A percentile compares a stretch with the other conserved stretches of the same genome.
phyloP scores from a whole-genome alignment of 2,797 vertebrate species.

The Rhyacichthys aspro region DNA sequence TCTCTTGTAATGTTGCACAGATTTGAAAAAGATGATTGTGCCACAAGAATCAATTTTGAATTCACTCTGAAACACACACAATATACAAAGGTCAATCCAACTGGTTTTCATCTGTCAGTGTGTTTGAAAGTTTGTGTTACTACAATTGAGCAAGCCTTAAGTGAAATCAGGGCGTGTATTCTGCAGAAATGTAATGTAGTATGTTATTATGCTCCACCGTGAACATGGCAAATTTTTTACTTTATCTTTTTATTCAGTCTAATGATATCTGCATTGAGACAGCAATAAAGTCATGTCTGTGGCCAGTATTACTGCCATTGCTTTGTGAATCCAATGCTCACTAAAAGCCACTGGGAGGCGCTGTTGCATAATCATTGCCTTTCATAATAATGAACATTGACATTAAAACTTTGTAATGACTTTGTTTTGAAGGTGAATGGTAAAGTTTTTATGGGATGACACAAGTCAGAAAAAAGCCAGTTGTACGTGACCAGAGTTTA shows the following conservation, averaged over 20 bases:
- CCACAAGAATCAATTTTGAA: conserved; percentile 49
- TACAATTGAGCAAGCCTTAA: too few relatives aligned
- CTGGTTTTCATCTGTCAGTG: conserved; percentile 51
- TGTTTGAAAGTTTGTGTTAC: conserved; percentile 20
- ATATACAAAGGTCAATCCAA: conserved; percentile 75
- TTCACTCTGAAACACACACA: conserved; percentile 74
- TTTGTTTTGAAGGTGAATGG: conserved; percentile 38
- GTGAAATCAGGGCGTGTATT: too few relatives aligned
- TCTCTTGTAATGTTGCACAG: conserved; percentile 69
- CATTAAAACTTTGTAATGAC: conserved; percentile 7
- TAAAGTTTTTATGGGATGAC: conserved; percentile 41
- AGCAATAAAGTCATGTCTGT: too few relatives aligned
- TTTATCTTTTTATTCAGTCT: too few relatives aligned
- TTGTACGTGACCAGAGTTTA: conserved; percentile 75
- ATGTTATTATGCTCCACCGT: too few relatives aligned
- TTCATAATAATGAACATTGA: conserved; percentile 17
- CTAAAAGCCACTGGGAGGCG: conserved; percentile 66
- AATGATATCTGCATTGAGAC: conserved; percentile 1
- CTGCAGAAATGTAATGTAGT: too few relatives aligned
- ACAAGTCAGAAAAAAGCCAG: conserved; percentile 66
- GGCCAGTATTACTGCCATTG: conserved; percentile 2
- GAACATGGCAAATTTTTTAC: too few relatives aligned
- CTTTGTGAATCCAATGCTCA: conserved; percentile 23
- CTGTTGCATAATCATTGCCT: conserved; percentile 38
- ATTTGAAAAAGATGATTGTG: conserved; percentile 39